A percentile compares a stretch with the other conserved stretches of the same genome.
Conservation (phyloP, 2,888 invertebrate genomes). For the Ashinkailepas kermadecensis region DNA sequence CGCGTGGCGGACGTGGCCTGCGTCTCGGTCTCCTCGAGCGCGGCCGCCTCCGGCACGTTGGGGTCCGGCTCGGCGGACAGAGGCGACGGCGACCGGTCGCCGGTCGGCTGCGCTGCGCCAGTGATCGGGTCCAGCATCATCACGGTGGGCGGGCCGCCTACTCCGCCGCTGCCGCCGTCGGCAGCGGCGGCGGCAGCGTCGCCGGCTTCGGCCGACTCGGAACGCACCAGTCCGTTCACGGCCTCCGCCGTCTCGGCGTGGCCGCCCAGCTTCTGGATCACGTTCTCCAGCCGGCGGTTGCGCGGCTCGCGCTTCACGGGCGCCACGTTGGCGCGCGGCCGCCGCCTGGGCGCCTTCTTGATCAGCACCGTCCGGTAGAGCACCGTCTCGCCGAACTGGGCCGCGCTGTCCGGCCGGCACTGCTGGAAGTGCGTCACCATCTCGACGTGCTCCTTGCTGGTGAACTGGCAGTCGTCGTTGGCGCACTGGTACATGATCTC, state of each 20-base stretch:
- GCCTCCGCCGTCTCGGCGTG: too few species aligned
- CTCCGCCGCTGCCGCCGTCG: neutral
- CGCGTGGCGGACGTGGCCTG: neutral
- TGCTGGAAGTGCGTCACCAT: constrained; percentile 1
- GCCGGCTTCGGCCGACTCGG: too few species aligned
- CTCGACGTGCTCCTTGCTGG: neutral
- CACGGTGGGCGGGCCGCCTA: neutral
- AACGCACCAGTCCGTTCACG: too few species aligned
- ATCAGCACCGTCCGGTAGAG: constrained; percentile 3
- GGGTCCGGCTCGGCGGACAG: too few species aligned
- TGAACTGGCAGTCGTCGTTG: neutral
- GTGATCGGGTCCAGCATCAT: neutral
- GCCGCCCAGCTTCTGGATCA: neutral
- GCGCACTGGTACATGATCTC: constrained; percentile 15
- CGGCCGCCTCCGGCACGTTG: too few species aligned
- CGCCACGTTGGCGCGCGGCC: neutral
- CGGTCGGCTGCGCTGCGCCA: neutral
- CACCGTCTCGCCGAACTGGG: neutral
- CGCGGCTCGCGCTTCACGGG: too few species aligned
- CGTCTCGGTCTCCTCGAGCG: neutral
- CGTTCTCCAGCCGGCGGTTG: neutral
- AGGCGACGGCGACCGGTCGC: too few species aligned
- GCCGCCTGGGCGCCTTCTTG: neutral
- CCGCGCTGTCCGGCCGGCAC: neutral
- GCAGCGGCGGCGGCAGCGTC: neutral